Conservation (phyloP, 1,140 invertebrate genomes). For the Pararge aegeria region DNA sequence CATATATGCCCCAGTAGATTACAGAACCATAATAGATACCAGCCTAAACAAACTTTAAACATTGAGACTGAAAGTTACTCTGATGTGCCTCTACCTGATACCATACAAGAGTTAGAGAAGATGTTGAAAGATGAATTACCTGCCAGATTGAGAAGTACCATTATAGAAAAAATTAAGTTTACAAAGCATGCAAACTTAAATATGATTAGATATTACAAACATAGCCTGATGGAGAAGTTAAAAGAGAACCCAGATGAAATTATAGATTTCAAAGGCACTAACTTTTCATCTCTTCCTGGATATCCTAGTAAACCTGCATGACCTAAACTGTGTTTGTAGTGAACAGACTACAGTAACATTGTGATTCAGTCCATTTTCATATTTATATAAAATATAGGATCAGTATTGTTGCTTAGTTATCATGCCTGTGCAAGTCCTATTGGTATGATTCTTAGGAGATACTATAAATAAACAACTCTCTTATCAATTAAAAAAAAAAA, state of each 20-base stretch:
- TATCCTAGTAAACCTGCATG: slow-evolving; percentile 35
- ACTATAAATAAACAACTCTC: too few relatives aligned
- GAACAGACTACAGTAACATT: too few relatives aligned
- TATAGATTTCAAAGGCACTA: slow-evolving; percentile 58
- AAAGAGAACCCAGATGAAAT: slow-evolving; percentile 54
- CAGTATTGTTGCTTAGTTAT: too few relatives aligned
- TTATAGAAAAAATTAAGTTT: slow-evolving; percentile 56
- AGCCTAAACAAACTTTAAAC: slow-evolving; percentile 20
- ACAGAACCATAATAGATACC: slow-evolving; percentile 16
- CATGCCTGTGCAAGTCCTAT: too few relatives aligned
- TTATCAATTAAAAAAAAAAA: too few relatives aligned
- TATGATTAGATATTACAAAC: slow-evolving; percentile 55
- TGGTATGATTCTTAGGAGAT: too few relatives aligned
- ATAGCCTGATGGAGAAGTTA: slow-evolving; percentile 44
- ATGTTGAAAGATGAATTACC: slow-evolving; percentile 46
- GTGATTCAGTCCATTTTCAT: too few relatives aligned
- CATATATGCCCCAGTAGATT: slow-evolving; percentile 53
- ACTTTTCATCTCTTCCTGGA: slow-evolving; percentile 51
- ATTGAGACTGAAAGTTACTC: slow-evolving; percentile 46
- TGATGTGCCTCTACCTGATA: slow-evolving; percentile 40
- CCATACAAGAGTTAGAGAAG: slow-evolving; percentile 39
- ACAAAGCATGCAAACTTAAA: slow-evolving; percentile 45
- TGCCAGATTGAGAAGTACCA: slow-evolving; percentile 36
- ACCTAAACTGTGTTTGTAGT: background rate
- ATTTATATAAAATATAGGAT: too few relatives aligned